Evolutionary conservation across 1,140 invertebrate genomes (phyloP).

Genomic region (Streblospio benedicti): DNA sequence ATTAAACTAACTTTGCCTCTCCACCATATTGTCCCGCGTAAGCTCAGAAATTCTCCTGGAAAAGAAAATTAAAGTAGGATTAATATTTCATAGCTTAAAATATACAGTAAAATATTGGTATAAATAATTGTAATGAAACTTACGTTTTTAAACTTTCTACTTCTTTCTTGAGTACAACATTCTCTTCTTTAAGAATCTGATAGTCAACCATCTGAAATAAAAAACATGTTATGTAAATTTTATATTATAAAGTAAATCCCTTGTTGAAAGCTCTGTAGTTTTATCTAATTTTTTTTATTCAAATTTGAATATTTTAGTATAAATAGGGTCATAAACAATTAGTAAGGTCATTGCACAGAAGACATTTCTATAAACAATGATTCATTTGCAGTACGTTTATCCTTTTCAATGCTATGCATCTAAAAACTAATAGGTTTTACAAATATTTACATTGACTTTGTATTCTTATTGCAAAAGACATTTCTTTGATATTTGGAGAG

Average conservation of each 20-base stretch:
- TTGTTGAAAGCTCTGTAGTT: too few relatives aligned
- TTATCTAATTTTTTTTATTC: neutral
- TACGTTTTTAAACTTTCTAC: conserved; percentile 20
- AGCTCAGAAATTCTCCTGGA: conserved; percentile 7
- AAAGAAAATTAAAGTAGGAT: neutral
- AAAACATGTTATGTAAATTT: neutral
- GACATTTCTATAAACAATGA: too few relatives aligned
- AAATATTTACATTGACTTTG: too few relatives aligned
- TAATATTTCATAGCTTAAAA: neutral
- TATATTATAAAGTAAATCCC: too few relatives aligned
- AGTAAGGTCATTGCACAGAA: too few relatives aligned
- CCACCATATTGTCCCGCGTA: neutral
- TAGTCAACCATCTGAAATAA: conserved; percentile 39
- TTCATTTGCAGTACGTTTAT: too few relatives aligned
- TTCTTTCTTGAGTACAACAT: conserved; percentile 34
- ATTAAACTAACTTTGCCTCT: conserved; percentile 8
- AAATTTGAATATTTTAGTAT: too few relatives aligned
- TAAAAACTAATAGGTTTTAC: too few relatives aligned
- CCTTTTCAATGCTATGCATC: too few relatives aligned
- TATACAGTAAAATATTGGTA: neutral
- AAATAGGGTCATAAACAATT: too few relatives aligned
- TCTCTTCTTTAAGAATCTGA: conserved; percentile 35
- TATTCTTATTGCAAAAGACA: too few relatives aligned
- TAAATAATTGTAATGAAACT: neutral
- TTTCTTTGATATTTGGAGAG: too few relatives aligned